Conservation (phyloP, 2,888 invertebrate species). For the Orthosia gracilis region DNA sequence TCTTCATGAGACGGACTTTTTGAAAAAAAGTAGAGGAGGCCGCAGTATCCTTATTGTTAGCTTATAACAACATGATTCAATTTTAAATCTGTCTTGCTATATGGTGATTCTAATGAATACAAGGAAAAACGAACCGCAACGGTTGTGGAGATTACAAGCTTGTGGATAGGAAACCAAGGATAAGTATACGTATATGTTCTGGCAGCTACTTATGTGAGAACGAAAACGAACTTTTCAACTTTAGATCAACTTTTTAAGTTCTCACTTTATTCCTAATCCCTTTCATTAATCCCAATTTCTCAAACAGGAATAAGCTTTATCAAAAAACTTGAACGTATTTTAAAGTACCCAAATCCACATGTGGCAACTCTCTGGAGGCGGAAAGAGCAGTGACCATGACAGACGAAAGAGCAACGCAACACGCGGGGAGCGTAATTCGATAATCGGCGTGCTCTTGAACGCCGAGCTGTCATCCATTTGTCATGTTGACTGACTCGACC, state of each 20-base stretch:
- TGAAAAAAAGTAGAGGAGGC: background rate
- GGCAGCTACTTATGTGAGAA: background rate
- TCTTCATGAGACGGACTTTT: background rate
- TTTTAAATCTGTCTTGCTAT: background rate
- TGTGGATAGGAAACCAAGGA: background rate
- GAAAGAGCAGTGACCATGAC: constrained; percentile 87
- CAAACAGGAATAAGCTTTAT: background rate
- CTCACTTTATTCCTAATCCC: background rate
- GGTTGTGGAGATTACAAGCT: background rate
- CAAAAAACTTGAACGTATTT: background rate
- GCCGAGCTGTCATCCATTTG: constrained; percentile 82
- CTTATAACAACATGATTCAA: background rate
- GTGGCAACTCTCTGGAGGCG: constrained; percentile 70
- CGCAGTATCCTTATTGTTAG: background rate
- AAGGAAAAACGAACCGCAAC: background rate
- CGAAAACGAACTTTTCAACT: background rate
- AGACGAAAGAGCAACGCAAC: constrained; percentile 87
- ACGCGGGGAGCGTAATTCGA: constrained; percentile 88
- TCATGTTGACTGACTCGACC: constrained; percentile 77
- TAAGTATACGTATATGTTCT: background rate
- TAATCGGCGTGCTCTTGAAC: constrained; percentile 89
- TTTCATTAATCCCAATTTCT: background rate
- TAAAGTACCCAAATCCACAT: constrained; percentile 7
- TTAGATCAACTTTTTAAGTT: background rate
- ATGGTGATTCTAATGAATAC: background rate